Evolutionary conservation across 2,888 invertebrate species (phyloP).

Genomic region (Rhimphoctona megacephalus): DNA sequence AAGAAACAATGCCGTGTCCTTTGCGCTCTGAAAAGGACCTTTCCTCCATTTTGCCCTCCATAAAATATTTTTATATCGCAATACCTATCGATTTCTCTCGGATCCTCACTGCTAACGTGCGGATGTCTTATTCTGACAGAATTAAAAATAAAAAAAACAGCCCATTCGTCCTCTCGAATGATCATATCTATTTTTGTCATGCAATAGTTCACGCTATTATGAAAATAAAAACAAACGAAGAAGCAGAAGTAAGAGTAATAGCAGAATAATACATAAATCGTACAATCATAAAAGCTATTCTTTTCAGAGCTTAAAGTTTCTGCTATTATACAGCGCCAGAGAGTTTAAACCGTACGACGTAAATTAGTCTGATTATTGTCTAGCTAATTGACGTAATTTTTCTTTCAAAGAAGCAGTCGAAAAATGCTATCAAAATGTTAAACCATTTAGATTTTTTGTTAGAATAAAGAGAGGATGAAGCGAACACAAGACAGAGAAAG

Average conservation of each 20-base stretch:
- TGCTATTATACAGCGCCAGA: constrained; percentile 70
- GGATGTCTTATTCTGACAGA: constrained; percentile 38
- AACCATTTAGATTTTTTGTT: constrained; percentile 65
- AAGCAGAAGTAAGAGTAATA: constrained; percentile 31
- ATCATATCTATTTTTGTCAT: constrained; percentile 59
- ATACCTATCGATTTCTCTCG: constrained; percentile 64
- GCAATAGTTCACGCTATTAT: not conserved
- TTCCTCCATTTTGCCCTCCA: constrained; percentile 66
- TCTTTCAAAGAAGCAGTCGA: constrained; percentile 16
- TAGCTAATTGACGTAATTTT: constrained; percentile 69
- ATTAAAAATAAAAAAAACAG: constrained; percentile 16
- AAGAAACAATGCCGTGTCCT: constrained; percentile 60
- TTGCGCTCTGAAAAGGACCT: constrained; percentile 71
- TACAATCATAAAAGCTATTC: constrained; percentile 62
- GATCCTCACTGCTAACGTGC: constrained; percentile 46
- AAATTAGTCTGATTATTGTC: constrained; percentile 73
- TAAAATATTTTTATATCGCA: constrained; percentile 73
- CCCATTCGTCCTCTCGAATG: constrained; percentile 24
- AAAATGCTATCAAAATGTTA: constrained; percentile 40
- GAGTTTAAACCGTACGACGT: constrained; percentile 67
- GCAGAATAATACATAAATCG: constrained; percentile 26
- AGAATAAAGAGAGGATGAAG: constrained; percentile 30
- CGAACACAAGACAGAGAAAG: not conserved
- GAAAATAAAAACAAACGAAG: not conserved
- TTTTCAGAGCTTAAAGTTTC: constrained; percentile 71